These are phyloP conservation scores for Temnothorax longispinosus DNA, from an alignment of 1,140 invertebrate genomes.

Conservation along the genomic window DNA sequence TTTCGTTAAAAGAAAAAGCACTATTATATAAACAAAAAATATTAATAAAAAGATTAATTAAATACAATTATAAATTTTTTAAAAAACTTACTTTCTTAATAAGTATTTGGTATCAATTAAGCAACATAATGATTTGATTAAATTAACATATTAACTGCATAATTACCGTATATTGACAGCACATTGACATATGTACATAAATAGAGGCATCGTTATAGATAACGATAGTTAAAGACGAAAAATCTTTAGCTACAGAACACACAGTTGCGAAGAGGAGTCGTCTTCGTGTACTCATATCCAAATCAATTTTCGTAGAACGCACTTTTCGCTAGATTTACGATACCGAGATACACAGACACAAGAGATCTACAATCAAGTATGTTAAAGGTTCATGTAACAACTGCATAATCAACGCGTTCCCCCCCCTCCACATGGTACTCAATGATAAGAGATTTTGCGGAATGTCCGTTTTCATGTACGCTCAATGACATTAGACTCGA, in stretches of 20 bases:
- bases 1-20: not conserved
- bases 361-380: not conserved
- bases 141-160: not conserved
- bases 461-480: not conserved
- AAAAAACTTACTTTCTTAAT: not conserved
- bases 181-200: not conserved
- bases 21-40: not conserved
- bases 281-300: not conserved
- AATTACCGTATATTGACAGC: not conserved
- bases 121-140: not conserved
- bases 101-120: not conserved
- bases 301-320: not conserved
- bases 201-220: not conserved
- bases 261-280: not conserved
- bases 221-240: not conserved
- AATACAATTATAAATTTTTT: not conserved
- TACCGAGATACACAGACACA: not conserved
- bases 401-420: not conserved
- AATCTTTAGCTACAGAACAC: not conserved
- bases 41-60: not conserved
- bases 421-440: not conserved
- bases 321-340: not conserved
- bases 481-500: not conserved
- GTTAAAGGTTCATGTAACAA: constrained; percentile 5
- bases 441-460: constrained; percentile 27